These are phyloP conservation scores for Melitaea athalia DNA, from an alignment of 2,888 invertebrate species.

Conservation along the genomic window DNA sequence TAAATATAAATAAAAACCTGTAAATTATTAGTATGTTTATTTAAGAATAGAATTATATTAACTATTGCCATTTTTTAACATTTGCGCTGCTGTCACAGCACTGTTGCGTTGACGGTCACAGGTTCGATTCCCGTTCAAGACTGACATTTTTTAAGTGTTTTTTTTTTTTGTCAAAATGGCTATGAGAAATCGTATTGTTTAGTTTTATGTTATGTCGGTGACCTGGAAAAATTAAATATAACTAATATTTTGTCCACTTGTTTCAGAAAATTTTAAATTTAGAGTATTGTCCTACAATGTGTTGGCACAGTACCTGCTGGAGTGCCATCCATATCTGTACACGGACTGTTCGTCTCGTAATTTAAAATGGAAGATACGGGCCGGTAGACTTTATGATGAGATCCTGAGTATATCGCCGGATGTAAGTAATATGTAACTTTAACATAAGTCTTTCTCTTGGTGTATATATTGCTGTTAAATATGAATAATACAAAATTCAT, in stretches of 20 bases:
- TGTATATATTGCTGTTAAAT: too few relatives aligned
- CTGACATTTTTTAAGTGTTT: too few relatives aligned
- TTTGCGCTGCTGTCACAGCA: too few relatives aligned
- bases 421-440: constrained; percentile 52
- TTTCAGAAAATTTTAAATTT: constrained; percentile 78
- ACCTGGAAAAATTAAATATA: neutral
- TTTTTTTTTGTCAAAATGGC: too few relatives aligned
- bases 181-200: too few relatives aligned
- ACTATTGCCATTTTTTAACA: too few relatives aligned
- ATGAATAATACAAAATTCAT: too few relatives aligned
- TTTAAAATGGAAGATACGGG: constrained; percentile 88
- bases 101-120: too few relatives aligned
- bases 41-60: too few relatives aligned
- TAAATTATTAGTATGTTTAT: neutral
- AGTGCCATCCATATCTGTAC: constrained; percentile 89
- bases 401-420: constrained; percentile 75
- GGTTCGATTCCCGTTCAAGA: too few relatives aligned
- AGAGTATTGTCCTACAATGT: constrained; percentile 93
- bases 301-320: constrained; percentile 90
- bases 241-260: constrained; percentile 3
- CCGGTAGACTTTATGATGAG: constrained; percentile 71
- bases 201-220: too few relatives aligned
- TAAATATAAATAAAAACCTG: neutral
- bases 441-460: neutral
- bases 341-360: constrained; percentile 77